Conservation (phyloP, 1,140 invertebrate genomes). For the Tachypleus tridentatus region DNA sequence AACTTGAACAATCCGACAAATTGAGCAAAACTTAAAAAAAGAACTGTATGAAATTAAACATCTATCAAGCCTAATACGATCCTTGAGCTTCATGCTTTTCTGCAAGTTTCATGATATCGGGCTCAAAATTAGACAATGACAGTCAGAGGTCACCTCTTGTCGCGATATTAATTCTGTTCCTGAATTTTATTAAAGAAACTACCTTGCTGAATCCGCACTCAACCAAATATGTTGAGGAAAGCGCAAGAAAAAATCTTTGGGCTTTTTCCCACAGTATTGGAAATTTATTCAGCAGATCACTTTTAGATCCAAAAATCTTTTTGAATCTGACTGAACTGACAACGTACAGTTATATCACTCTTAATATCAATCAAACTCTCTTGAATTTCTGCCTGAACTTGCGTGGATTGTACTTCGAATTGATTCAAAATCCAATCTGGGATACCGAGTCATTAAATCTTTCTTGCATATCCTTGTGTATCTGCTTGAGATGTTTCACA, state of each 20-base stretch:
- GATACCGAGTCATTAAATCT: too few relatives aligned
- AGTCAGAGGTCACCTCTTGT: slow-evolving; percentile 6
- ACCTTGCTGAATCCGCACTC: slow-evolving; percentile 7
- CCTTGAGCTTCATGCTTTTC: slow-evolving; percentile 10
- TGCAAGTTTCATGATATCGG: slow-evolving; percentile 8
- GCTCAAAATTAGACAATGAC: slow-evolving; percentile 7
- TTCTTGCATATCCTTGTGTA: too few relatives aligned
- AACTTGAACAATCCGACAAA: too few relatives aligned
- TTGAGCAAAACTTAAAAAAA: too few relatives aligned
- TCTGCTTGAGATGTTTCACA: slow-evolving; percentile 1
- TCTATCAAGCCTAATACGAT: neutral
- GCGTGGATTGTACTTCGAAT: too few relatives aligned
- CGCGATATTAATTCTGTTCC: slow-evolving; percentile 10
- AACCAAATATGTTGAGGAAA: neutral
- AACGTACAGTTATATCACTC: too few relatives aligned
- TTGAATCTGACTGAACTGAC: too few relatives aligned
- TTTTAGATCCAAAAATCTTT: too few relatives aligned
- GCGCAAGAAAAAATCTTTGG: neutral
- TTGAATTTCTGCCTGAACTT: too few relatives aligned
- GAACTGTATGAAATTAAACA: too few relatives aligned
- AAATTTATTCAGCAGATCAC: slow-evolving; percentile 10
- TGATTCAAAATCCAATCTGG: too few relatives aligned
- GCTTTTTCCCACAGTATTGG: neutral
- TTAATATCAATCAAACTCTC: too few relatives aligned
- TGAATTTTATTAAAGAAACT: slow-evolving; percentile 8